Evolutionary conservation across 92 coral and sea anemone genomes (phyloP).

Genomic region (Nematostella vectensis): DNA sequence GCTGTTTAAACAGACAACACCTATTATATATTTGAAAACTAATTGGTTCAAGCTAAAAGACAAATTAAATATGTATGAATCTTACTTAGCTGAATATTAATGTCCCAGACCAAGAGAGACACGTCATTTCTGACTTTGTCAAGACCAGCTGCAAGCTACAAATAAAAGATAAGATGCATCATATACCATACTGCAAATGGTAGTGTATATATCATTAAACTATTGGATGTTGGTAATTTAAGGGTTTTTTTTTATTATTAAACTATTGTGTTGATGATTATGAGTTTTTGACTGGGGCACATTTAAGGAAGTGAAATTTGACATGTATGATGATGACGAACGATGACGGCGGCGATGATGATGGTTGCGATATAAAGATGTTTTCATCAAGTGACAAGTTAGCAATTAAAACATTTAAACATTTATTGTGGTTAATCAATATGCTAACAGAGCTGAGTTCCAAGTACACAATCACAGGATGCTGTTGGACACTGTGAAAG

Average conservation of each 20-base stretch:
- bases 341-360: no score
- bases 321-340: no score
- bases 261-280: no score
- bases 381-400: no score
- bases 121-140: conserved; percentile 93
- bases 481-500: no score
- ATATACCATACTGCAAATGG: neutral
- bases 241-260: neutral
- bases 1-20: conserved; percentile 6
- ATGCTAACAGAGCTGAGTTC: no score
- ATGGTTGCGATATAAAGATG: no score
- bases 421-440: no score
- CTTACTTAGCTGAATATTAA: conserved; percentile 83
- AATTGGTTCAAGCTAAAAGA: neutral
- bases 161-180: neutral
- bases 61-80: conserved; percentile 9
- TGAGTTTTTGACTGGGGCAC: no score
- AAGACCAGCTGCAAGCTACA: conserved; percentile 88
- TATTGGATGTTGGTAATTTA: neutral
- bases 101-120: conserved; percentile 90
- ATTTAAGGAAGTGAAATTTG: no score
- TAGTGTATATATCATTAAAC: neutral
- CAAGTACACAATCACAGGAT: no score
- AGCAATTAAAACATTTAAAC: no score
- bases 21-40: neutral